phyloP scores from a whole-genome alignment of 1,140 invertebrate genomes.

The Panulirus ornatus region DNA sequence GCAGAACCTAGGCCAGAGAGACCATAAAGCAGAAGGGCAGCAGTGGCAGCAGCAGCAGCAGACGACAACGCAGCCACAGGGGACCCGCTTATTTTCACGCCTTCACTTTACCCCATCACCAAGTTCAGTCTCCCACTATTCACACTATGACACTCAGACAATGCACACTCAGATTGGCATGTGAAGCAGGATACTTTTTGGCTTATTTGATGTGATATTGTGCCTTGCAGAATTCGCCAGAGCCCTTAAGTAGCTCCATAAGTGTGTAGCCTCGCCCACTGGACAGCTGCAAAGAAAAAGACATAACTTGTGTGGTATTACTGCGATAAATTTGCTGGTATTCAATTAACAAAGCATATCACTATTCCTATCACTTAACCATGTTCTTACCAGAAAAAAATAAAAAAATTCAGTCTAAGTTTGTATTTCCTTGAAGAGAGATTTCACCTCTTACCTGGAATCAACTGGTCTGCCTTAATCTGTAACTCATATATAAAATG shows the following conservation, averaged over 20 bases:
- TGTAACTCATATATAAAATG: too few relatives aligned
- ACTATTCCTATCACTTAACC: too few relatives aligned
- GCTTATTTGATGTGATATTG: slow-evolving; percentile 75
- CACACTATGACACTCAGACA: slow-evolving; percentile 61
- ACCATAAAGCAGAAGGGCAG: slow-evolving; percentile 48
- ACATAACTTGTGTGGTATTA: too few relatives aligned
- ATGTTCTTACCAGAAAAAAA: too few relatives aligned
- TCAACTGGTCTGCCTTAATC: too few relatives aligned
- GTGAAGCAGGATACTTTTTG: slow-evolving; percentile 38
- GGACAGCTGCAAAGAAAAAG: slow-evolving; percentile 68
- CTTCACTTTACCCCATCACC: slow-evolving; percentile 70
- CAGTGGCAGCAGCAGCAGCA: slow-evolving; percentile 47
- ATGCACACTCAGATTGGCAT: slow-evolving; percentile 57
- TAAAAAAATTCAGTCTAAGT: too few relatives aligned
- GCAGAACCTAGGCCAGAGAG: slow-evolving; percentile 32
- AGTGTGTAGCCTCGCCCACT: slow-evolving; percentile 75
- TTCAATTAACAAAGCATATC: too few relatives aligned
- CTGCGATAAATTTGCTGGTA: too few relatives aligned
- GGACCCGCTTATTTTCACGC: slow-evolving; percentile 60
- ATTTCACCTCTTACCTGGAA: too few relatives aligned
- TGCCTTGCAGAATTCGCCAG: slow-evolving; percentile 75
- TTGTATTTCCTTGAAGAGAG: too few relatives aligned
- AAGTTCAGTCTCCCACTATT: slow-evolving; percentile 65
- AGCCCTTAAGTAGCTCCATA: slow-evolving; percentile 75
- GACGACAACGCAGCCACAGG: slow-evolving; percentile 65